Percentiles rank a stretch among this genome's conserved stretches.
Conservation (phyloP, 2,113 vertebrate species). For the Phrynosoma platyrhinos region DNA sequence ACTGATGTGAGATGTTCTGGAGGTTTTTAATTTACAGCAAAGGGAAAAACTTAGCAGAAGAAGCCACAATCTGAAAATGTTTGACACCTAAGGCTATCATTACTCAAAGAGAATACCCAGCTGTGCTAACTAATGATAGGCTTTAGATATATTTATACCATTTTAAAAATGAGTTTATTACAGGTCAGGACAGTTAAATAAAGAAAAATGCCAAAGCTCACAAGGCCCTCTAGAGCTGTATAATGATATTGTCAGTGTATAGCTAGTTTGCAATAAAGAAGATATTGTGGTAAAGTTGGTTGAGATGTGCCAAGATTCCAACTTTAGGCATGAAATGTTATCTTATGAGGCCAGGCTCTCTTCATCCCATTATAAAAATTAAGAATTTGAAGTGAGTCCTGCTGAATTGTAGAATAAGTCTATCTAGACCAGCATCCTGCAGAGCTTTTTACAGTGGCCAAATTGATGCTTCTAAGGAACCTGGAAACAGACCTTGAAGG, state of each 20-base stretch:
- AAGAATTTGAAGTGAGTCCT: neutral
- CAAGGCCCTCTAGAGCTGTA: neutral
- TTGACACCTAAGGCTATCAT: neutral
- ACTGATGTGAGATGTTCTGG: neutral
- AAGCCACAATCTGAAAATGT: neutral
- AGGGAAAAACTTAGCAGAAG: neutral
- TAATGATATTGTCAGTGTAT: neutral
- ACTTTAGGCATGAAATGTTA: neutral
- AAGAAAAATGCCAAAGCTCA: neutral
- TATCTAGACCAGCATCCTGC: neutral
- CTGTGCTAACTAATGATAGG: neutral
- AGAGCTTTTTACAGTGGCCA: neutral
- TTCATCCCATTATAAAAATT: neutral
- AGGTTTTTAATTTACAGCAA: neutral
- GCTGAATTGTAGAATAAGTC: neutral
- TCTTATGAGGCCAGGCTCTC: neutral
- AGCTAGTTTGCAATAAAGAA: neutral
- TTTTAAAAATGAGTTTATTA: neutral
- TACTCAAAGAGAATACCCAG: neutral
- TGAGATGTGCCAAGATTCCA: neutral
- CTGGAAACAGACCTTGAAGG: neutral
- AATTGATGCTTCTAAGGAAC: neutral
- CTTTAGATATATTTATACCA: neutral
- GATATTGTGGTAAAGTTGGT: neutral
- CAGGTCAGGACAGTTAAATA: neutral